A percentile compares a stretch with the other conserved stretches of the same genome.
Conservation (phyloP, 64 coral and sea anemone species). For the Platygyra sinensis region DNA sequence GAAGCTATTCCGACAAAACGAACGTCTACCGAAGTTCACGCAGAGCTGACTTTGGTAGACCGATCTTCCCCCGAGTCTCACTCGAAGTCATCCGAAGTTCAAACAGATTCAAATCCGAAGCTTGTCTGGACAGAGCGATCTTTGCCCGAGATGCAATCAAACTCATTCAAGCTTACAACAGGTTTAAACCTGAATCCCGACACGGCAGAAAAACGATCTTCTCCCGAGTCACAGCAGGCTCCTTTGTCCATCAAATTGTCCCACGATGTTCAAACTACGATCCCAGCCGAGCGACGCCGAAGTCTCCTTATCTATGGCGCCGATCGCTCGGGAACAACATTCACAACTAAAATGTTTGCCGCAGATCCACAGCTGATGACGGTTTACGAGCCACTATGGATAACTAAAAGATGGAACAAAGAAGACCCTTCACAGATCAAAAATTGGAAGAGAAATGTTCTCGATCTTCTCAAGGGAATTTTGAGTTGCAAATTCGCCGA, state of each 20-base stretch:
- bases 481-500: constrained; percentile 19
- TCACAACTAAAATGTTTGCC: constrained; percentile 21
- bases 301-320: constrained; percentile 14
- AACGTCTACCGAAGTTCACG: not conserved
- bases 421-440: not conserved
- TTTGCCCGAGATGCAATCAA: not conserved
- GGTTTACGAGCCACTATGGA: constrained; percentile 19
- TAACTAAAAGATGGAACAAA: not conserved
- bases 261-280: not conserved
- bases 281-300: not conserved
- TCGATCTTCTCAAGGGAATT: not conserved
- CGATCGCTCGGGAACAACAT: constrained; percentile 24
- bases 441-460: not conserved
- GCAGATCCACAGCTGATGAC: constrained; percentile 21
- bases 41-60: not conserved
- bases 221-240: not conserved
- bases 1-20: not conserved
- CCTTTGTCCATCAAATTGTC: not conserved
- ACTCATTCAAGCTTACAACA: not conserved
- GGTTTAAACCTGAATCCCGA: not conserved
- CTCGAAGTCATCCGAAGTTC: not conserved
- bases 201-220: not conserved
- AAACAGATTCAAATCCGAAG: not conserved
- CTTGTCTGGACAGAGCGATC: not conserved
- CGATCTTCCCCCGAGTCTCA: not conserved